These are phyloP conservation scores for Drosophila navojoa DNA, from an alignment of 1,140 invertebrate genomes.

Conservation along the genomic window DNA sequence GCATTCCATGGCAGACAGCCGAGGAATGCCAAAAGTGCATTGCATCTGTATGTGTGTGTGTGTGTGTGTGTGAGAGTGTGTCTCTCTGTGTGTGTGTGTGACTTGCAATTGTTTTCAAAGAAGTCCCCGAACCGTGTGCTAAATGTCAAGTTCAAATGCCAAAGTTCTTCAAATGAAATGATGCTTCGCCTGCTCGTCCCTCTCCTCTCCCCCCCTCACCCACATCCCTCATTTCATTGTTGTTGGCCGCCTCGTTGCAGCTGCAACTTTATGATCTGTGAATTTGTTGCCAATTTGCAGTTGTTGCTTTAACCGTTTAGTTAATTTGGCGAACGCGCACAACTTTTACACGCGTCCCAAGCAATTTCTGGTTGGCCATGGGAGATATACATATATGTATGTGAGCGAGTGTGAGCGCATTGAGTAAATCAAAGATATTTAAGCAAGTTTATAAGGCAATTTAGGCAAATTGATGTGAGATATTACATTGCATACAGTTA, in stretches of 20 bases:
- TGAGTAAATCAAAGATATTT: too few relatives aligned
- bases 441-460: too few relatives aligned
- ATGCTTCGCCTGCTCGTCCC: constrained; percentile 51
- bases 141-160: constrained; percentile 82
- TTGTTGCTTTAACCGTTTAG: constrained; percentile 77
- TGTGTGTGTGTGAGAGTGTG: constrained; percentile 27
- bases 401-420: background rate
- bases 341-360: constrained; percentile 58
- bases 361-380: constrained; percentile 26
- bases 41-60: constrained; percentile 40
- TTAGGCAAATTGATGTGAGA: too few relatives aligned
- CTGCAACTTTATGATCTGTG: constrained; percentile 75
- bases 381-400: too few relatives aligned
- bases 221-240: background rate
- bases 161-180: constrained; percentile 81
- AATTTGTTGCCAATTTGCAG: constrained; percentile 82
- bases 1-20: constrained; percentile 67
- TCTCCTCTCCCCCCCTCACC: background rate
- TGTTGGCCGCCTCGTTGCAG: constrained; percentile 45
- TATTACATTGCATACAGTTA: too few relatives aligned
- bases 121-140: constrained; percentile 81
- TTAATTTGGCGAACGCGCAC: constrained; percentile 65
- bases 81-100: constrained; percentile 34
- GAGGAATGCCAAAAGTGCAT: constrained; percentile 78
- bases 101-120: constrained; percentile 79